Evolutionary conservation across 2,113 vertebrate genomes (phyloP).

Genomic region (Poeciliopsis prolifica): DNA sequence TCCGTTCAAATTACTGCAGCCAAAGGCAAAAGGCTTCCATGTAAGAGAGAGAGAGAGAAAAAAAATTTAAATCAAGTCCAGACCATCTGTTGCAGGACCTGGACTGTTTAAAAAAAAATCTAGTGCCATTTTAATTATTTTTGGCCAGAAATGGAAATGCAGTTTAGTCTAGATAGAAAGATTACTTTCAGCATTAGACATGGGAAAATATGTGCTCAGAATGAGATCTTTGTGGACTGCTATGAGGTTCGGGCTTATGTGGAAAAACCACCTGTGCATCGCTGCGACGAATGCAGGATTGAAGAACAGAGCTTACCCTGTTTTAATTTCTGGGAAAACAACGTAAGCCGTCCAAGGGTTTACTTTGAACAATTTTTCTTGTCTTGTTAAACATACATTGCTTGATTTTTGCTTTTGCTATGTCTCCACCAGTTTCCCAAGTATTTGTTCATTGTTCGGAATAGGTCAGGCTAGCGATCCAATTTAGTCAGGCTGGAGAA

Average conservation of each 20-base stretch:
- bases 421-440: neutral
- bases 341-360: neutral
- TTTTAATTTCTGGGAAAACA: neutral
- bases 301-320: neutral
- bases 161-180: constrained; percentile 34
- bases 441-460: neutral
- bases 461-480: neutral
- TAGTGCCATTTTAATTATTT: constrained; percentile 50
- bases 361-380: neutral
- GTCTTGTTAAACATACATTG: neutral
- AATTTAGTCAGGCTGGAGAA: neutral
- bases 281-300: neutral
- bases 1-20: constrained; percentile 40
- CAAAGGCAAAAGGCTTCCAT: constrained; percentile 22
- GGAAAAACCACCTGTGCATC: constrained; percentile 23
- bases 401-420: neutral
- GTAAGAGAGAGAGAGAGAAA: neutral
- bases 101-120: constrained; percentile 53
- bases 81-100: constrained; percentile 67
- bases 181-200: constrained; percentile 39
- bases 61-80: constrained; percentile 38
- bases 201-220: constrained; percentile 24
- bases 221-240: constrained; percentile 16
- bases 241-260: constrained; percentile 6
- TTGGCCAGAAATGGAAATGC: constrained; percentile 43